Evolutionary conservation across 2,113 vertebrate genomes (phyloP), one percentile per base, ranked within the genome.

Genomic region (Chunga burmeisteri): DNA sequence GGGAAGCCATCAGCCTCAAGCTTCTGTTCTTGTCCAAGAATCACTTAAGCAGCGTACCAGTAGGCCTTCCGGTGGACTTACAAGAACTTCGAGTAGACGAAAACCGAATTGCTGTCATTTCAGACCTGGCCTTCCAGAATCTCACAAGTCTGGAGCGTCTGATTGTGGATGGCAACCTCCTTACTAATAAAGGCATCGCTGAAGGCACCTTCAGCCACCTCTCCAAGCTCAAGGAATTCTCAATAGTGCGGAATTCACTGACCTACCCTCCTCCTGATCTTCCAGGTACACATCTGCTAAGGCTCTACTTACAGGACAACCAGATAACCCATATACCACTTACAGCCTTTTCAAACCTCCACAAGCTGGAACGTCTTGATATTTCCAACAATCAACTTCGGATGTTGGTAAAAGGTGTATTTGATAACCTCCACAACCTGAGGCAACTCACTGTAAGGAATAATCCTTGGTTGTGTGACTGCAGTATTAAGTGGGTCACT

Each of bases 1-100:
- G 99, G 66, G 99, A 99, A 98, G 99, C 99, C 1, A 27, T 99
- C 8, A 99, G 99, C 98, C 99, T 99, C 96, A 99, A 99, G 96
- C 97, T 99, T 93, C 98, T 99, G 81, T 99, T 99, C 97, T 97
- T 99, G 74, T 99, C 99, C 82, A 99, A 99, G 98, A 99, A 99
- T 95, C 99, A 99, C 95, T 97, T 99, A 86, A 99, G 99, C 98
- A 99, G 99, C 0, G 98, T 99, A 87, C 99, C 99, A 30, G 99
- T 99, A 9, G 99, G 99, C 77, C 99, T 99, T 79, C 99, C 99
- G 0, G 96, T 98, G 90, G 99, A 99, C 94, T 96, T 99, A 71
- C 99, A 99, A 89, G 99, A 99, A 96, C 98, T 99, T 83, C 98
- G 99, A 34, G 98, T 99, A 86, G 99, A 99, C 4, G 99, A 99